These are phyloP conservation scores for Hanleya hanleyi DNA, from an alignment of 2,888 invertebrate genomes.

Conservation along the genomic window DNA sequence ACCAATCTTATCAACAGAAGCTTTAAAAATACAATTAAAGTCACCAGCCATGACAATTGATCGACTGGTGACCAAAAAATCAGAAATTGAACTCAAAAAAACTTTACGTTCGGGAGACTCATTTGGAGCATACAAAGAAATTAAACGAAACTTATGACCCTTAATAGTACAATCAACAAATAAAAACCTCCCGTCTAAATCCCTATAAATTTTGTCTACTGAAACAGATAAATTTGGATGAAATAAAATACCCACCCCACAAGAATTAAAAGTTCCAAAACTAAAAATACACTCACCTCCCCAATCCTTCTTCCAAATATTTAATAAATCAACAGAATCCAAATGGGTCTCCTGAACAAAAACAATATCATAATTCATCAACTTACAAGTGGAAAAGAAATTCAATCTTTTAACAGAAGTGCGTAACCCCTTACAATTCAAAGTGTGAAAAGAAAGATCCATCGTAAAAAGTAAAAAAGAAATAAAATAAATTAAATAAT, in stretches of 20 bases:
- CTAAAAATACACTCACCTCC: neutral
- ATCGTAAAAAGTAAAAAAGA: neutral
- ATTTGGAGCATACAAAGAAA: constrained; percentile 14
- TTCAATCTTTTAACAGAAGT: neutral
- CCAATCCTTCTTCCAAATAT: neutral
- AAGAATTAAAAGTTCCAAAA: neutral
- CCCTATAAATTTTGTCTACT: neutral
- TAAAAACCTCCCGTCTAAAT: neutral
- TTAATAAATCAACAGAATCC: neutral
- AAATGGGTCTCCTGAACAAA: constrained; percentile 5
- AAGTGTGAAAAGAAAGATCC: neutral
- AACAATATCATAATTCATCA: neutral
- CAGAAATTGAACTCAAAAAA: neutral
- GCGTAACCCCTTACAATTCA: neutral
- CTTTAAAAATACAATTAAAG: constrained; percentile 9
- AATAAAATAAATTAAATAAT: no score
- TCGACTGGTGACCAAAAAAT: neutral
- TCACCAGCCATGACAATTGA: constrained; percentile 11
- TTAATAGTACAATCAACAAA: neutral
- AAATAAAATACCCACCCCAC: constrained; percentile 10
- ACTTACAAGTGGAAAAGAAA: neutral
- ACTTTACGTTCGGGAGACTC: neutral
- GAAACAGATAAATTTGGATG: neutral
- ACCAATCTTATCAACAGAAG: constrained; percentile 5
- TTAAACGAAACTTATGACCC: neutral